Evolutionary conservation across 2,888 invertebrate species (phyloP), one percentile per base, ranked within the genome.

Genomic region (Parnassius mnemosyne): DNA sequence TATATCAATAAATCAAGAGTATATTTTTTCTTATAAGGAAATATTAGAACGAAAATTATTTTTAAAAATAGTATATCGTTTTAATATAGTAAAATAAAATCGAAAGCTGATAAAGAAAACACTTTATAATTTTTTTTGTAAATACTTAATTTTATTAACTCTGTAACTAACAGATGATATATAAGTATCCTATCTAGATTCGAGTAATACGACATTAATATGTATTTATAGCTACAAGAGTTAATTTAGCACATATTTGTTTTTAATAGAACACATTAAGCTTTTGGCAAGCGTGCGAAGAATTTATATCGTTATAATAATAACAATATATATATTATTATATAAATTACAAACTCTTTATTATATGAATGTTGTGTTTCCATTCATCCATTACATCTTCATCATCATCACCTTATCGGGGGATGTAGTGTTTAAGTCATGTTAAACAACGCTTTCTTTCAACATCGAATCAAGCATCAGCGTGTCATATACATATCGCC

Each of bases 61-160:
- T 2, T 13, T 49, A 9, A 12, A 13, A 5, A 49, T 49, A n/a
- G 16, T 13, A 49, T 12, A 16, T 9, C n/a, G 0, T 13, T 50
- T 50, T 50, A 0, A 49, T 9, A 49, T 13, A 10, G n/a, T 49
- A 46, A 51, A 25, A 25, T 25, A 10, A 57, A 10, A 34, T 11
- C 11, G 13, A 44, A 11, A 43, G 13, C 34, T 11, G 68, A 75
- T 81, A 86, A 84, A 77, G 76, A 84, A 78, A 75, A 67, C 58
- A 63, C 53, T 53, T 68, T 70, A 69, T 65, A 61, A 65, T 16
- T 53, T 52, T 68, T 84, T 83, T 87, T 89, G 90, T 89, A 90
- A 90, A 90, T 86, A 84, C 90, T 90, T 89, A 91, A 81, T 82
- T 90, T 90, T 89, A 90, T 90, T 89, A 90, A 89, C 86, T 90